These are phyloP conservation scores for Pogonognathellus flavescens DNA, from an alignment of 1,140 invertebrate genomes.

Conservation along the genomic window DNA sequence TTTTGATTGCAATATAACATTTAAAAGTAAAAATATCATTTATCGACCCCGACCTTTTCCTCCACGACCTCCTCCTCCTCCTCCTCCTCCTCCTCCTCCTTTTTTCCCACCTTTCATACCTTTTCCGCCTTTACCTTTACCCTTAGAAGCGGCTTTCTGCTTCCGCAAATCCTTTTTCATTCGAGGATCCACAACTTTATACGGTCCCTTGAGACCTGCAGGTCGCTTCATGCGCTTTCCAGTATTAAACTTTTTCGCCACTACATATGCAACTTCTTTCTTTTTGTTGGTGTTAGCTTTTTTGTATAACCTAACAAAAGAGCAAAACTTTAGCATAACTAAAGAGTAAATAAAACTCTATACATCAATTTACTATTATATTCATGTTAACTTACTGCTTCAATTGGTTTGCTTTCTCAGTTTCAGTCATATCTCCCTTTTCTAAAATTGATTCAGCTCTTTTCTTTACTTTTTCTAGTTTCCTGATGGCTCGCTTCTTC, in stretches of 20 bases:
- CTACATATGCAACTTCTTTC: conserved; percentile 93
- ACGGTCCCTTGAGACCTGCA: conserved; percentile 89
- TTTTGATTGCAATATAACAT: no score
- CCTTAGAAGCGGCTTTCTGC: conserved; percentile 75
- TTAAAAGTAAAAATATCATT: no score
- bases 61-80: neutral
- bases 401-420: conserved; percentile 93
- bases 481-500: conserved; percentile 87
- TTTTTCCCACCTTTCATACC: neutral
- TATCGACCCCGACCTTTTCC: neutral
- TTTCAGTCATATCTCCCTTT: conserved; percentile 87
- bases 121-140: conserved; percentile 59
- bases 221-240: conserved; percentile 85
- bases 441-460: conserved; percentile 93
- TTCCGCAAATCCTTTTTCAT: conserved; percentile 94
- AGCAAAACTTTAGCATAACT: conserved; percentile 53
- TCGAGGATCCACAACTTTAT: conserved; percentile 93
- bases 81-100: neutral
- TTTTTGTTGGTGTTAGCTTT: conserved; percentile 88
- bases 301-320: conserved; percentile 85
- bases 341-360: neutral
- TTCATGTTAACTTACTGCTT: conserved; percentile 78
- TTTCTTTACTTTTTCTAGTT: conserved; percentile 95
- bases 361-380: neutral
- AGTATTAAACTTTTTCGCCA: conserved; percentile 89